Conservation (phyloP, 2,113 vertebrate genomes). For the Holacanthus passer region DNA sequence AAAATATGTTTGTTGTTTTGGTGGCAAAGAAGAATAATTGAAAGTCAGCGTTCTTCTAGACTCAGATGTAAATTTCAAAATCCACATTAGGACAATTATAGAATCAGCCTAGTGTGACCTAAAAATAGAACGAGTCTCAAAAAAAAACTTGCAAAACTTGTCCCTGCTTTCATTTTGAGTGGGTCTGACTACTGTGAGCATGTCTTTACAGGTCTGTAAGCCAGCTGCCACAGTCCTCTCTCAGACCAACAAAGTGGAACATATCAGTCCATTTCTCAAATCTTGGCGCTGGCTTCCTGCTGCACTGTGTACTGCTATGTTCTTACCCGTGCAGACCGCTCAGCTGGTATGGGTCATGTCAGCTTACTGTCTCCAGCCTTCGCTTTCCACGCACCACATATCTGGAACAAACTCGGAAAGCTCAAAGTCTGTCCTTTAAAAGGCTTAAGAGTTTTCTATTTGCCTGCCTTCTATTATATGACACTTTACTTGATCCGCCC, state of each 20-base stretch:
- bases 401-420: not conserved
- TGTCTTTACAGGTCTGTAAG: not conserved
- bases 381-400: not conserved
- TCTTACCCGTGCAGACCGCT: not conserved
- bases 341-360: not conserved
- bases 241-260: not conserved
- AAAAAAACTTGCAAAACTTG: not conserved
- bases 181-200: too few species aligned
- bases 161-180: not conserved
- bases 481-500: not conserved
- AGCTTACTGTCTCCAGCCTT: not conserved
- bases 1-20: not conserved
- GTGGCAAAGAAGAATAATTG: not conserved
- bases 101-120: not conserved
- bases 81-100: too few species aligned
- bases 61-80: not conserved
- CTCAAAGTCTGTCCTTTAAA: too few species aligned
- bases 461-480: not conserved
- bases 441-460: not conserved
- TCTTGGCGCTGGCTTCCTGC: not conserved
- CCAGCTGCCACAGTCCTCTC: not conserved
- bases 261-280: not conserved
- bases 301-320: not conserved
- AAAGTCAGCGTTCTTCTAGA: not conserved
- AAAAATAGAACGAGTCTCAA: not conserved